Base-by-base conservation (phyloP, 2,113 vertebrate genomes). In the Muntiacus reevesi region DNA sequence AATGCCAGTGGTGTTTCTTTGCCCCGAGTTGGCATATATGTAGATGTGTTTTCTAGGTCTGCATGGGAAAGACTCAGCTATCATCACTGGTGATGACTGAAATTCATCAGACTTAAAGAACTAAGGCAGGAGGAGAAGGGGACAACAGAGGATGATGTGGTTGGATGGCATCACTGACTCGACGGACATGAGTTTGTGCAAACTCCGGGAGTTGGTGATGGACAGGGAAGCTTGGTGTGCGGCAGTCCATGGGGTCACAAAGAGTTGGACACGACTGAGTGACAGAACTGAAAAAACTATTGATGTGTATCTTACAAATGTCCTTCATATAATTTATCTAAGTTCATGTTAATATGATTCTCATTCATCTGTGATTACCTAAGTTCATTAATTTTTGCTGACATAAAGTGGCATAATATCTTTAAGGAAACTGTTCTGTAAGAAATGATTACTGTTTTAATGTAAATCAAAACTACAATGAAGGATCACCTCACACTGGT, bases 381-480 rank as follows among this genome's bases (percentile, higher is more conserved):
- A 87, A 62, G 33, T 87, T 82, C 12, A 28, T 33, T 89, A 17
- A n/a, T 86, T 7, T 95, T 93, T 96, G 91, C 30, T 82, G 81
- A 64, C 23, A 62, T 59, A 89, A 62, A 89, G 16, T 89, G 25
- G 30, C 23, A 27, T 86, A 67, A 64, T 85, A 28, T 45, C 5
- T 86, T 91, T 88, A 88, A 64, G 64, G 64, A 78, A 83, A n/a
- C n/a, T 89, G 47, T 88, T 74, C 23, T 82, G 84, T 94, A 91
- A 52, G 43, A 94, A 94, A 87, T 25, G 33, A 60, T 87, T 95
- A 91, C 40, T 88, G 30, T 79, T 82, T 97, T 94, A 81, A 30
- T 52, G 28, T 50, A 81, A 6, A 7, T 81, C 47, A 52, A 21
- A 81, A 81, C 47, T 81, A 52, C 30, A 33, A 6, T 52, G 45